Base-by-base conservation (phyloP, 1,140 invertebrate species). In the Temnothorax nylanderi region DNA sequence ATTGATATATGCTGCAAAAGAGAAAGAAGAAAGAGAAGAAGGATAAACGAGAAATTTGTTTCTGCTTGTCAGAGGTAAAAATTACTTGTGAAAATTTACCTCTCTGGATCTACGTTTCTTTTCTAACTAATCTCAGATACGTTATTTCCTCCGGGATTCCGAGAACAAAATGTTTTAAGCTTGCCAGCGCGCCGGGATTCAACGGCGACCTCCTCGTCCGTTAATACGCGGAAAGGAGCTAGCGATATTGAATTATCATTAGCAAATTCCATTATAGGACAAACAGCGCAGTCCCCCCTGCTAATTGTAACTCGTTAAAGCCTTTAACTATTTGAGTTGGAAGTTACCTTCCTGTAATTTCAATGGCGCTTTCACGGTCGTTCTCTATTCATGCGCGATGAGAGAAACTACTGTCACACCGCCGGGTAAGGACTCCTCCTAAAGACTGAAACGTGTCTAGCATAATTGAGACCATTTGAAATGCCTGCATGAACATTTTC, bases 271-370 rank as follows among this genome's bases (percentile, higher is more conserved):
- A 90, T 90, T 88, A 90, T 69, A 72, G 76, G 87, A 77, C 86
- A 90, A 90, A 90, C 86, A 90, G 74, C 71, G 58, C 71, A 60
- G 80, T 67, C 44, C 67, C 67, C 77, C 91, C 87, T 88, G 89
- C 91, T 92, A 92, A 93, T 92, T 94, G 93, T 92, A 93, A 92
- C 93, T 93, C 88, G 92, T 94, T 93, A 87, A 90, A 92, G 92
- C 91, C 92, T 93, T 94, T 89, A 92, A 91, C 91, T 92, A 90
- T 94, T 95, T 93, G 92, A 93, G 92, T 93, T 94, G 88, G 90
- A 94, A 93, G 91, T 94, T 92, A 93, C 87, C 92, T 89, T 86
- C 67, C 87, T 76, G 89, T 93, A 94, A 94, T 94, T 94, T 93
- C 92, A 93, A 94, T 93, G 92, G 90, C 86, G 91, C 91, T 94